Evolutionary conservation across 2,888 invertebrate species (phyloP).

Genomic region (Siphonodentalium dalli): DNA sequence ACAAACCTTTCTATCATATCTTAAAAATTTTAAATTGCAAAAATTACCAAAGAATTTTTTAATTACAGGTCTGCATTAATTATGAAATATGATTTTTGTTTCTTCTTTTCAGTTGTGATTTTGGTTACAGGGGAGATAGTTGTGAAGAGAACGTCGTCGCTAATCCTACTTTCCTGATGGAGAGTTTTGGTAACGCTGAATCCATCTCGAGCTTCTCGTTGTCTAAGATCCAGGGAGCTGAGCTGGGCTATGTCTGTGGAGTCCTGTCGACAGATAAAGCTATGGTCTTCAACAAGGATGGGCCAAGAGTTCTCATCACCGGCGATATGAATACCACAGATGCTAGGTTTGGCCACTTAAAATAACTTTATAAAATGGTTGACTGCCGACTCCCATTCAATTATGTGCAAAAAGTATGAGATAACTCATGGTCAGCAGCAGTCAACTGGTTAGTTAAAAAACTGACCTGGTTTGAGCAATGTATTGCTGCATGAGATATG

Average conservation of each 20-base stretch:
- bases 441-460: no score
- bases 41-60: neutral
- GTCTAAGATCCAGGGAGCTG: slow-evolving; percentile 48
- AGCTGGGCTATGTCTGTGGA: slow-evolving; percentile 61
- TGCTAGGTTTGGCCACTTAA: no score
- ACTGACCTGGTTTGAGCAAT: no score
- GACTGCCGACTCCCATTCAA: no score
- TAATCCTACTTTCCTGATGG: slow-evolving; percentile 37
- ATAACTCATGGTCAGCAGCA: no score
- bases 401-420: no score
- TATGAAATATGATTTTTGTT: neutral
- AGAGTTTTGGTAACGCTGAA: slow-evolving; percentile 45
- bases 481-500: no score
- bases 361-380: no score
- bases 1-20: no score
- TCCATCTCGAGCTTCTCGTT: slow-evolving; percentile 33
- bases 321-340: slow-evolving; percentile 61
- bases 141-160: slow-evolving; percentile 51
- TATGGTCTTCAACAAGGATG: slow-evolving; percentile 58
- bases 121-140: slow-evolving; percentile 58
- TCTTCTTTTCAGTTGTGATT: slow-evolving; percentile 58
- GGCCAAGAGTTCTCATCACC: slow-evolving; percentile 51
- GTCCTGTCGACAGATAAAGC: slow-evolving; percentile 62
- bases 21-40: no score
- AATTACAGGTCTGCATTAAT: no score